Evolutionary conservation across 2,113 vertebrate species (phyloP), one percentile per base, ranked within the genome.

Genomic region (Paracyprichromis sp.): DNA sequence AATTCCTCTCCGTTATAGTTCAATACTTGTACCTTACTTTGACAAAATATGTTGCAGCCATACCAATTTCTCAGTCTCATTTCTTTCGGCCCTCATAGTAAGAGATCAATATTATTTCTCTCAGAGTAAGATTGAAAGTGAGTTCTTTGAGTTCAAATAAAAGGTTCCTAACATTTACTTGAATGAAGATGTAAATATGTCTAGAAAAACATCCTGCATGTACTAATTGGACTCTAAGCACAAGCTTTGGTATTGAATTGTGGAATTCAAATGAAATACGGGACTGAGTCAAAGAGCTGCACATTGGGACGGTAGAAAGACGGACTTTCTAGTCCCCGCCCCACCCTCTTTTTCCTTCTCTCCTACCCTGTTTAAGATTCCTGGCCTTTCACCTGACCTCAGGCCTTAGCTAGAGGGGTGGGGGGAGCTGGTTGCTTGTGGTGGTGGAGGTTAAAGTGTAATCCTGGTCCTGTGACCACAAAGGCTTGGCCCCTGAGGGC

Each of bases 381-480:
- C 93, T 96, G 95, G 92, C 96, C 96, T 96, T 96, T 97, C 95
- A 96, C 96, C 96, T 95, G 92, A 93, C 95, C 92, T 84, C 86
- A 83, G 93, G 95, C 91, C 93, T 92, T 84, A 66, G 83, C 89
- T 80, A 5, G n/a, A 82, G 91, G 43, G 21, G 78, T 31, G 86
- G 88, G 82, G 82, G 88, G 89, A 21, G 86, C 19, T 17, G 89
- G 73, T 83, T 84, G 59, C 54, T 87, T 47, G 83, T 9, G 36
- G 83, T 84, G 84, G 76, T 86, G 83, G 92, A 86, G 96, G 96
- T 96, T 96, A 96, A 96, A 96, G 95, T 96, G 94, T 97, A 97
- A 97, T 97, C 96, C 96, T 88, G 95, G 94, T 95, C 95, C 90
- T 95, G 90, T 96, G 96, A 97, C 96, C 95, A 96, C 95, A 96